Evolutionary conservation across 2,113 vertebrate genomes (phyloP).

Genomic region (Leucosticte australis): DNA sequence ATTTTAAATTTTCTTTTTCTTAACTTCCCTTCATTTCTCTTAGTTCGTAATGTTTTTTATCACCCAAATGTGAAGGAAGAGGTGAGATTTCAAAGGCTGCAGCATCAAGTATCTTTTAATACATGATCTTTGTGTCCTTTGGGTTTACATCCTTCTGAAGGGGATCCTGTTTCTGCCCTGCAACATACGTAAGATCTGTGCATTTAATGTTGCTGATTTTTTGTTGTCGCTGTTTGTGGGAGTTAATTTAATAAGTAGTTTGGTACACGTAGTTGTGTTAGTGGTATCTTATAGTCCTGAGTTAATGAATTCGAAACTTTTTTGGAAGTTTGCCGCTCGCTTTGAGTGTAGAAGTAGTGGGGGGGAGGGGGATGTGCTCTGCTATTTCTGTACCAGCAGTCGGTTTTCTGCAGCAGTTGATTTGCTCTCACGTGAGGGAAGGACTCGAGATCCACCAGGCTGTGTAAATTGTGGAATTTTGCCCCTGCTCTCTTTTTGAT

Average conservation of each 20-base stretch:
- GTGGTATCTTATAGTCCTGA: background rate
- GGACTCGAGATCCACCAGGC: background rate
- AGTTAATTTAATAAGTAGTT: conserved; percentile 48
- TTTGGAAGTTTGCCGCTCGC: background rate
- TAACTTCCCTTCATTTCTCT: conserved; percentile 67
- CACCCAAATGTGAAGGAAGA: conserved; percentile 67
- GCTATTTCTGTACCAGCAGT: background rate
- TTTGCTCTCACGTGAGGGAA: background rate
- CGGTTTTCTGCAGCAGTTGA: background rate
- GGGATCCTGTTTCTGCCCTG: conserved; percentile 66
- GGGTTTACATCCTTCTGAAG: conserved; percentile 68
- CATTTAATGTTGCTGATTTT: conserved; percentile 67
- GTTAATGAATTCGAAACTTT: background rate
- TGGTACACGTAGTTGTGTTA: conserved; percentile 24
- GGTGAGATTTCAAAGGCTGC: conserved; percentile 67
- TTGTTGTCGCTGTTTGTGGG: conserved; percentile 55
- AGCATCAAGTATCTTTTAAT: conserved; percentile 65
- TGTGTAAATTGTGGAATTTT: background rate
- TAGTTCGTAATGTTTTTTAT: conserved; percentile 69
- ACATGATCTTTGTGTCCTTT: conserved; percentile 68
- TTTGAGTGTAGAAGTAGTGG: conserved; percentile 3
- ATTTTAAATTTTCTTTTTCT: conserved; percentile 67
- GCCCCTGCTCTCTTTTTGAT: background rate
- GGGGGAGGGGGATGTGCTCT: background rate
- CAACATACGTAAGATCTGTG: conserved; percentile 62